Percentiles rank a stretch among this genome's conserved stretches.
Evolutionary conservation across 2,797 vertebrate genomes (phyloP).

Genomic region (Danio albolineatus): DNA sequence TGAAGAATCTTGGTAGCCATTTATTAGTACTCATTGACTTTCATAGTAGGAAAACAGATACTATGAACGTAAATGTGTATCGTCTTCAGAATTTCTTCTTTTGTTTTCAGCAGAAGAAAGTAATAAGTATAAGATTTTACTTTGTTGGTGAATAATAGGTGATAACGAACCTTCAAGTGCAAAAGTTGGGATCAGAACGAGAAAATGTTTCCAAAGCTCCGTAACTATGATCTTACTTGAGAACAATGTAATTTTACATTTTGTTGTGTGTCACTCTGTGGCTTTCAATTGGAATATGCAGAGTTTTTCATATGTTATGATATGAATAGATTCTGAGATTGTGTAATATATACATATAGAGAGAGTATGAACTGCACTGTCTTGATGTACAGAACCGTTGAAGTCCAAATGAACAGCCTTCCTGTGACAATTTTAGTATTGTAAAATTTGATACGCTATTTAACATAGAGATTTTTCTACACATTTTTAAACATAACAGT

Average conservation of each 20-base stretch:
- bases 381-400: background rate
- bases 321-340: background rate
- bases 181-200: background rate
- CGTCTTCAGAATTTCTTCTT: background rate
- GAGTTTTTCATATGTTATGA: constrained; percentile 11
- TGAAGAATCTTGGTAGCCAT: background rate
- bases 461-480: no score
- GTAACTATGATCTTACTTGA: constrained; percentile 12
- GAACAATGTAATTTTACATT: constrained; percentile 1
- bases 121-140: no score
- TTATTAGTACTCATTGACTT: background rate
- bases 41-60: background rate
- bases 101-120: background rate
- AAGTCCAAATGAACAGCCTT: no score
- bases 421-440: no score
- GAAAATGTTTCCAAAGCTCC: constrained; percentile 24
- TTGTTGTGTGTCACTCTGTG: constrained; percentile 7
- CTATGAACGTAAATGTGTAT: background rate
- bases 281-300: constrained; percentile 15
- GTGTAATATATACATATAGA: constrained; percentile 1
- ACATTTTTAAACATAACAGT: no score
- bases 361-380: constrained; percentile 11
- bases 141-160: no score
- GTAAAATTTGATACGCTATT: no score
- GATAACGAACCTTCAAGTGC: background rate